Percentiles rank a stretch among this genome's conserved stretches.
phyloP scores from a whole-genome alignment of 2,888 invertebrate genomes.

The Chalcis sispes region DNA sequence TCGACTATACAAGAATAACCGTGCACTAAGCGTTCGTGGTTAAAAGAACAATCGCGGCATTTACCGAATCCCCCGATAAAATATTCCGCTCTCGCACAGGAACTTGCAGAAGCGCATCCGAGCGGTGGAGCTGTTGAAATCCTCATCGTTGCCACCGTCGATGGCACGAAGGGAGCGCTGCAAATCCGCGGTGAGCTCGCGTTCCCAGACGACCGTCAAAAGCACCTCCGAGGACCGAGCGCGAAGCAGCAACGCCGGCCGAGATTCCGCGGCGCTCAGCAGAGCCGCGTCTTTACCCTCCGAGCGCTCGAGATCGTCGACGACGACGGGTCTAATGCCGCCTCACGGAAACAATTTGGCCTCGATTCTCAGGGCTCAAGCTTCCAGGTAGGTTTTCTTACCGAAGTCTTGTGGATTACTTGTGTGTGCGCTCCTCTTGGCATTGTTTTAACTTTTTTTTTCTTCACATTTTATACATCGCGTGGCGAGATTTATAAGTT shows the following conservation, averaged over 20 bases:
- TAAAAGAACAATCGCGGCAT: too few relatives aligned
- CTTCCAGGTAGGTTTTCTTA: constrained; percentile 67
- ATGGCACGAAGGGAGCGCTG: constrained; percentile 81
- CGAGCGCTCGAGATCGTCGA: constrained; percentile 71
- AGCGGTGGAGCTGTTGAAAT: constrained; percentile 83
- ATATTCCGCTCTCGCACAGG: too few relatives aligned
- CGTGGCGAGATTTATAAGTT: too few relatives aligned
- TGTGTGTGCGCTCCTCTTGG: too few relatives aligned
- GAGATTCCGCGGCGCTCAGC: constrained; percentile 53
- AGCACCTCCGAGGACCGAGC: constrained; percentile 24
- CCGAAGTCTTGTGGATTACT: too few relatives aligned
- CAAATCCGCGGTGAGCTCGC: constrained; percentile 47
- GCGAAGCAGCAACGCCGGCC: constrained; percentile 22
- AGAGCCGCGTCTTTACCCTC: constrained; percentile 64
- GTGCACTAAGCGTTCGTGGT: too few relatives aligned
- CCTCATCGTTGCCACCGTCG: constrained; percentile 82
- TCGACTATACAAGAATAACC: too few relatives aligned
- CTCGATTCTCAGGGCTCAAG: constrained; percentile 79
- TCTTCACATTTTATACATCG: too few relatives aligned
- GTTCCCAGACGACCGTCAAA: constrained; percentile 3
- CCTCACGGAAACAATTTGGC: constrained; percentile 79
- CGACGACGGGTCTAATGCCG: constrained; percentile 63
- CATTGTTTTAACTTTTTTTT: too few relatives aligned
- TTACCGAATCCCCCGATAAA: too few relatives aligned
- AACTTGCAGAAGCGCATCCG: constrained; percentile 81